Evolutionary conservation across 2,113 vertebrate genomes (phyloP).

Genomic region (Sceloporus tristichus): DNA sequence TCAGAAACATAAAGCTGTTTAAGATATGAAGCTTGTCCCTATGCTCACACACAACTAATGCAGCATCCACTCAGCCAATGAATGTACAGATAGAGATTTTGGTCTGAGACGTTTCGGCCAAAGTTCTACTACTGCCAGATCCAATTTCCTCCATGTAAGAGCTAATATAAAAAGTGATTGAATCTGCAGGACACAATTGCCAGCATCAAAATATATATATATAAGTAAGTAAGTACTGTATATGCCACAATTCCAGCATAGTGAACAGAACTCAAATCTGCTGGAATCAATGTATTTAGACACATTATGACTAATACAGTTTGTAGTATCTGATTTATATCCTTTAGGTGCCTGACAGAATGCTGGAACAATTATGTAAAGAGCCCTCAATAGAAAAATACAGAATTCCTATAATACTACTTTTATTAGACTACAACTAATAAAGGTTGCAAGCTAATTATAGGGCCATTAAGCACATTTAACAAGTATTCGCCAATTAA

Average conservation of each 20-base stretch:
- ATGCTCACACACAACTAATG: too few species aligned
- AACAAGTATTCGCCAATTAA: slow-evolving; percentile 56
- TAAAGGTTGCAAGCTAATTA: slow-evolving; percentile 27
- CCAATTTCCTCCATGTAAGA: not conserved
- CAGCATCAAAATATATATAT: not conserved
- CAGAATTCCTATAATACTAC: slow-evolving; percentile 28
- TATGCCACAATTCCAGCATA: not conserved
- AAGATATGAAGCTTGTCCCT: too few species aligned
- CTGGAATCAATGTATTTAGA: not conserved
- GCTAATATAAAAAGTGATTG: not conserved
- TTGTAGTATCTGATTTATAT: not conserved
- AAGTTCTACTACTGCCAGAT: not conserved
- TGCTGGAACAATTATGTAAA: not conserved
- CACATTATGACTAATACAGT: not conserved
- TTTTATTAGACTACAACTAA: slow-evolving; percentile 13
- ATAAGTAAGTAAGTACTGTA: too few species aligned
- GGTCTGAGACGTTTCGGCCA: too few species aligned
- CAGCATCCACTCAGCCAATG: too few species aligned
- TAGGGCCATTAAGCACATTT: slow-evolving; percentile 56
- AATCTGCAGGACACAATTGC: not conserved
- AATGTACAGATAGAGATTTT: too few species aligned
- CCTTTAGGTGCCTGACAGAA: not conserved
- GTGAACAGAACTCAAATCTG: not conserved
- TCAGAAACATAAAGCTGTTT: too few species aligned
- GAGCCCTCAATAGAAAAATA: slow-evolving; percentile 37